These are phyloP conservation scores for Tetramorium alpestre DNA, from an alignment of 1,140 invertebrate genomes.

Conservation along the genomic window DNA sequence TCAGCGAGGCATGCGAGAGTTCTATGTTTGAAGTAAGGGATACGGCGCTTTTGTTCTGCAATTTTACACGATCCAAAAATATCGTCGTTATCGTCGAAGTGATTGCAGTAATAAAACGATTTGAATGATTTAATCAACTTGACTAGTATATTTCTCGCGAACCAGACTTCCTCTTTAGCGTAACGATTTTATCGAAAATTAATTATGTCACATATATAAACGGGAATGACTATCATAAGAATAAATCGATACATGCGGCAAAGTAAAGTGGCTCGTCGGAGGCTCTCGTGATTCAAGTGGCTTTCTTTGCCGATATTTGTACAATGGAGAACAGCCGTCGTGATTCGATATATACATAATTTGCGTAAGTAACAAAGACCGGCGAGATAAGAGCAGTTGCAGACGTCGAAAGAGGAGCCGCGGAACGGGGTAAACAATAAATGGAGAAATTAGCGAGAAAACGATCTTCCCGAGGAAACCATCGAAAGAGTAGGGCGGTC, in stretches of 20 bases:
- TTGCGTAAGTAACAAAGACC: constrained; percentile 41
- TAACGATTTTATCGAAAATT: neutral
- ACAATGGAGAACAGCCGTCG: neutral
- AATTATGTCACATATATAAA: neutral
- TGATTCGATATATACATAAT: constrained; percentile 9
- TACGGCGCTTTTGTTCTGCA: constrained; percentile 64
- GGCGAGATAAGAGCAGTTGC: constrained; percentile 60
- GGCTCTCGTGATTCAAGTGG: neutral
- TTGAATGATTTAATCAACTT: constrained; percentile 33
- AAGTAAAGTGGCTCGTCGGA: neutral
- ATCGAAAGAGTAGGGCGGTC: constrained; percentile 33
- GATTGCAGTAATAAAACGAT: constrained; percentile 67
- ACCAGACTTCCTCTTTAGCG: neutral
- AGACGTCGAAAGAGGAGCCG: constrained; percentile 19
- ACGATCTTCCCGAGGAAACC: constrained; percentile 19
- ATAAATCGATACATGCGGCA: neutral
- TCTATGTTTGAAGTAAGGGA: constrained; percentile 46
- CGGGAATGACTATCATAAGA: neutral
- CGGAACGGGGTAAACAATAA: constrained; percentile 59
- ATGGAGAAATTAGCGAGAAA: constrained; percentile 61
- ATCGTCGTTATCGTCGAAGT: constrained; percentile 64
- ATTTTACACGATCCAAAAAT: constrained; percentile 70
- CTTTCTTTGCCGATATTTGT: neutral
- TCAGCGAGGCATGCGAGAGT: constrained; percentile 47
- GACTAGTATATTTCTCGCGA: neutral